phyloP scores from a whole-genome alignment of 2,113 vertebrate genomes.

The Toxotes chatareus region DNA sequence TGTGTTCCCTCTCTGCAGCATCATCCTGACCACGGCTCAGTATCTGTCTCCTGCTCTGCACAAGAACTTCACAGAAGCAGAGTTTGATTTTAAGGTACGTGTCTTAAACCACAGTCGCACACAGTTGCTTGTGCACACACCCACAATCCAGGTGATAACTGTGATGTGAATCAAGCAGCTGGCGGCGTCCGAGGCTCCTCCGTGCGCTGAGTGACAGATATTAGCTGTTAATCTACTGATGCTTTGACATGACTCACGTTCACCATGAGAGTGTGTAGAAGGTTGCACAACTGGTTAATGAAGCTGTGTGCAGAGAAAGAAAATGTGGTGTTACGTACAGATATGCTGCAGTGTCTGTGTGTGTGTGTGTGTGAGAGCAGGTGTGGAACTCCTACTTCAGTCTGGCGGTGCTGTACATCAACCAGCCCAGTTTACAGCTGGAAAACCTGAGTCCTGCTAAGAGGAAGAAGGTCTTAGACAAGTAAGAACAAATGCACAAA shows the following conservation, averaged over 20 bases:
- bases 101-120: slow-evolving; percentile 13
- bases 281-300: no score
- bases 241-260: no score
- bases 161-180: no score
- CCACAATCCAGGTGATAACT: no score
- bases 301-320: no score
- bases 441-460: slow-evolving; percentile 92
- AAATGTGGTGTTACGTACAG: no score
- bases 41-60: slow-evolving; percentile 94
- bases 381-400: slow-evolving; percentile 99
- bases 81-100: slow-evolving; percentile 98
- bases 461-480: slow-evolving; percentile 95
- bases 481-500: slow-evolving; percentile 85
- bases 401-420: slow-evolving; percentile 96
- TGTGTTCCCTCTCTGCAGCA: slow-evolving; percentile 83
- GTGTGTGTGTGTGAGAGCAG: slow-evolving; percentile 70
- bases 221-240: no score
- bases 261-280: no score
- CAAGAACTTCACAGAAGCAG: slow-evolving; percentile 96
- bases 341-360: background rate
- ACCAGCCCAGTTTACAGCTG: slow-evolving; percentile 96
- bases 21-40: slow-evolving; percentile 96
- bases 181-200: no score
- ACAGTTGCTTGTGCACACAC: no score
- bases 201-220: no score